These are phyloP conservation scores for Solenopsis fugax DNA, from an alignment of 1,140 invertebrate genomes.

Conservation along the genomic window DNA sequence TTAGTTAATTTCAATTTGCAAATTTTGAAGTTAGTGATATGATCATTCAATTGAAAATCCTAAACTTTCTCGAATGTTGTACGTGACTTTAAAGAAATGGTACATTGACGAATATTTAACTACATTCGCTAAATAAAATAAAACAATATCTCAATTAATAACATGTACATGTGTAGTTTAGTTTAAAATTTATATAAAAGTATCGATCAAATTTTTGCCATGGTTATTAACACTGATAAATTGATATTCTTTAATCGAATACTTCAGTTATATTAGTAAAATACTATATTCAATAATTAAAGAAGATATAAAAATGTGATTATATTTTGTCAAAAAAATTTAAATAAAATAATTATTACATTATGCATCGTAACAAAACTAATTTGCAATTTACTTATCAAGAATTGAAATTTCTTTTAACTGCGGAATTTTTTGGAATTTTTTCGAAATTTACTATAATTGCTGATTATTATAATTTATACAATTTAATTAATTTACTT, in stretches of 20 bases:
- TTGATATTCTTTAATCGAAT: not conserved
- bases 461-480: too few relatives aligned
- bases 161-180: not conserved
- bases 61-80: not conserved
- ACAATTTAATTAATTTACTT: not conserved
- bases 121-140: not conserved
- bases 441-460: not conserved
- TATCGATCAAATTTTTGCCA: not conserved
- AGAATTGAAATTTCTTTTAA: conserved; percentile 3
- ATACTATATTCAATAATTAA: not conserved
- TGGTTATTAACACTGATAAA: not conserved
- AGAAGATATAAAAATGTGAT: not conserved
- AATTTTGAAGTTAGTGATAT: conserved; percentile 5
- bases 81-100: not conserved
- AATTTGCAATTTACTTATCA: not conserved
- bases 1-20: not conserved
- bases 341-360: not conserved
- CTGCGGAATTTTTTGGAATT: not conserved
- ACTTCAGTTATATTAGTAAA: not conserved
- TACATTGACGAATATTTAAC: not conserved
- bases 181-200: not conserved
- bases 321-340: not conserved
- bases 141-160: not conserved
- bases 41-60: conserved; percentile 6
- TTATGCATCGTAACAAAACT: not conserved